Percentiles rank a stretch among this genome's conserved stretches.
Evolutionary conservation across 2,113 vertebrate genomes (phyloP).

Genomic region (Puntigrus tetrazona): DNA sequence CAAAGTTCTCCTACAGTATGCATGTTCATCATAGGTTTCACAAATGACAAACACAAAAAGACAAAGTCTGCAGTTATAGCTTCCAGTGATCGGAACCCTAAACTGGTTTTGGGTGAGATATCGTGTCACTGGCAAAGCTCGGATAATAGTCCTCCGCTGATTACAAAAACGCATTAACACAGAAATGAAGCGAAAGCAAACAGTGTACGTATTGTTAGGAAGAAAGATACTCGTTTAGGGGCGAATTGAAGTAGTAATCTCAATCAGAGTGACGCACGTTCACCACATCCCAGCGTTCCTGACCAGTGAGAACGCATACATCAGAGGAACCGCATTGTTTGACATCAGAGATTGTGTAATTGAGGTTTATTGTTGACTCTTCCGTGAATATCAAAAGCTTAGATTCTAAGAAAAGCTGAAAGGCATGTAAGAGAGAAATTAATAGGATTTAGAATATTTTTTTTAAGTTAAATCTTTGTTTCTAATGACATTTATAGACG

Average conservation of each 20-base stretch:
- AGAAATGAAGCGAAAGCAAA: neutral
- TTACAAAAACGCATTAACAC: neutral
- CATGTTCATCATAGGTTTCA: slow-evolving; percentile 6
- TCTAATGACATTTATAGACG: neutral
- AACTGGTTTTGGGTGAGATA: neutral
- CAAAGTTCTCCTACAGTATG: slow-evolving; percentile 18
- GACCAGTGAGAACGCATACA: slow-evolving; percentile 14
- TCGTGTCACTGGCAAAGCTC: neutral
- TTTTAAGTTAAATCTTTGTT: neutral
- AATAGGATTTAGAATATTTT: neutral
- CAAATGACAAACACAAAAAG: slow-evolving; percentile 47
- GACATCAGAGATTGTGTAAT: slow-evolving; percentile 42
- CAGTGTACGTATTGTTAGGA: neutral
- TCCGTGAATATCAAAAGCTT: slow-evolving; percentile 23
- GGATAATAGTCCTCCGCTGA: neutral
- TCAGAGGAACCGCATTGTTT: slow-evolving; percentile 27
- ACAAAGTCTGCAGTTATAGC: slow-evolving; percentile 1
- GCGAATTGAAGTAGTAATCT: slow-evolving; percentile 8
- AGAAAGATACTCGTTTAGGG: neutral
- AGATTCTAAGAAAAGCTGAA: neutral
- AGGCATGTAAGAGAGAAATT: neutral
- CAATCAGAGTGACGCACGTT: neutral
- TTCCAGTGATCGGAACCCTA: neutral
- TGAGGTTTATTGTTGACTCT: slow-evolving; percentile 9
- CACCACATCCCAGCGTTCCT: slow-evolving; percentile 49